phyloP scores from a whole-genome alignment of 2,113 vertebrate species.

The Pogonocichla stellata region DNA sequence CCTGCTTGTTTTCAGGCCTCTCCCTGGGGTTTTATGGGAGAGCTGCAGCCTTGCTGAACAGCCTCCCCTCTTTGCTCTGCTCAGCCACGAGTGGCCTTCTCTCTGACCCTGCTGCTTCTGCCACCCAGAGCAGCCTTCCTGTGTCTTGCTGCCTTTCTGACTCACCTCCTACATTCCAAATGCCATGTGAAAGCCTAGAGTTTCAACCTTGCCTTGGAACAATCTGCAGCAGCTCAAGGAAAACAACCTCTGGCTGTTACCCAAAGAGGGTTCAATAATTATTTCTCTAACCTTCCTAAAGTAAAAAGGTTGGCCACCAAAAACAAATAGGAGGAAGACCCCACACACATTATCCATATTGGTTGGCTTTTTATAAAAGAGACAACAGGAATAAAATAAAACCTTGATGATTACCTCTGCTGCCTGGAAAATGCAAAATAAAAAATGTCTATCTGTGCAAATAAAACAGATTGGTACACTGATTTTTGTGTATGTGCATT shows the following conservation, averaged over 20 bases:
- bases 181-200: slow-evolving; percentile 51
- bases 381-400: background rate
- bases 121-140: slow-evolving; percentile 49
- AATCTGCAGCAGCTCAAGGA: slow-evolving; percentile 48
- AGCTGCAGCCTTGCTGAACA: background rate
- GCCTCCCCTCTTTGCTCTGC: background rate
- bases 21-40: background rate
- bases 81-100: slow-evolving; percentile 21
- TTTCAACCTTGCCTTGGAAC: slow-evolving; percentile 52
- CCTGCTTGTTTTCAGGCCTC: background rate
- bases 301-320: slow-evolving; percentile 28
- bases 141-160: slow-evolving; percentile 41
- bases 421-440: background rate
- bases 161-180: slow-evolving; percentile 42
- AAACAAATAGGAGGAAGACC: slow-evolving; percentile 44
- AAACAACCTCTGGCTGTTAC: slow-evolving; percentile 46
- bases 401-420: background rate
- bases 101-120: slow-evolving; percentile 51
- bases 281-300: slow-evolving; percentile 55
- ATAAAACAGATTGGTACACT: background rate
- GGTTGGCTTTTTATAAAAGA: background rate
- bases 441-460: background rate
- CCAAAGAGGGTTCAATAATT: slow-evolving; percentile 40
- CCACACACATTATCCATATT: background rate
- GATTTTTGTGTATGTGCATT: background rate